phyloP scores from a whole-genome alignment of 2,113 vertebrate species.

The Monarcha castaneiventris region DNA sequence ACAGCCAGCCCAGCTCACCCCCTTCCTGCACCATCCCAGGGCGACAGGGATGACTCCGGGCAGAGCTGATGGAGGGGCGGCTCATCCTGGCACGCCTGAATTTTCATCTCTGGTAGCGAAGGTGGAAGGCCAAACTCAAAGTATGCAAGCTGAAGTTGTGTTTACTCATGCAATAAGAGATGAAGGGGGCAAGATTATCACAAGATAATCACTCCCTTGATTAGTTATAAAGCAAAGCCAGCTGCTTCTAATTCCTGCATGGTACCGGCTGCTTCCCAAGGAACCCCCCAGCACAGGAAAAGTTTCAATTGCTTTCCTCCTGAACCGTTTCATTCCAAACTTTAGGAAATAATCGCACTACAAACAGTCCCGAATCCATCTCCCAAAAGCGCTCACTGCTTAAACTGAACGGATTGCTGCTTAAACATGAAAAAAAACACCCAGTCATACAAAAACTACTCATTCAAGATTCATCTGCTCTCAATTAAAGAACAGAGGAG shows the following conservation, averaged over 20 bases:
- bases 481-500: constrained; percentile 26
- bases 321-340: not conserved
- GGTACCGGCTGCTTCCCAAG: not conserved
- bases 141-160: not conserved
- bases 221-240: constrained; percentile 44
- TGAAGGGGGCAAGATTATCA: constrained; percentile 34
- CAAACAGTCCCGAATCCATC: not conserved
- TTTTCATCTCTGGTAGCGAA: not conserved
- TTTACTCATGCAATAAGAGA: constrained; percentile 23
- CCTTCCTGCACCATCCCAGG: not conserved
- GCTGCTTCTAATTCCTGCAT: constrained; percentile 31
- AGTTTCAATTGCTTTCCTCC: not conserved
- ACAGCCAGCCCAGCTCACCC: not conserved
- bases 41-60: rapidly evolving
- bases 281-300: not conserved
- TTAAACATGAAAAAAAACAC: not conserved
- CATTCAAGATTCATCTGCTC: not conserved
- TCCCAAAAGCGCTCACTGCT: not conserved
- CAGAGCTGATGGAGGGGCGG: not conserved
- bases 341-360: not conserved
- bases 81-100: rapidly evolving
- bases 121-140: not conserved
- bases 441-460: not conserved
- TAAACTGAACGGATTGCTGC: not conserved
- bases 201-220: constrained; percentile 24